These are phyloP conservation scores for Drosophila algonquin DNA, from an alignment of 2,888 invertebrate genomes.

Conservation along the genomic window DNA sequence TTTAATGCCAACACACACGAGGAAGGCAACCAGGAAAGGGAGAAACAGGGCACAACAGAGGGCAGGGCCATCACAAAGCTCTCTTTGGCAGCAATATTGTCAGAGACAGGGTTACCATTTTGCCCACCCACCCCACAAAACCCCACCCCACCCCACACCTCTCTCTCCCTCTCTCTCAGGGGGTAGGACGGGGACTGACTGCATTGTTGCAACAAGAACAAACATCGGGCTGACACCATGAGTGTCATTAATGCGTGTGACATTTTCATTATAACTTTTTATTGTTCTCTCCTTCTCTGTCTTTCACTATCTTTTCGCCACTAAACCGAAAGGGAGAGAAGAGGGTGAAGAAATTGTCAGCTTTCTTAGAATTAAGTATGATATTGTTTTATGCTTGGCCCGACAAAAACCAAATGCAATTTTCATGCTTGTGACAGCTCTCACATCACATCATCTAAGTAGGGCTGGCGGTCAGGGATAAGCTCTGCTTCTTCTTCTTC, in stretches of 20 bases:
- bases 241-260: conserved; percentile 82
- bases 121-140: not conserved
- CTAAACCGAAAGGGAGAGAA: not conserved
- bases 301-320: not conserved
- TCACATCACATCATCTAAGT: conserved; percentile 33
- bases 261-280: conserved; percentile 80
- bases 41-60: conserved; percentile 9
- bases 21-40: conserved; percentile 43
- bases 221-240: conserved; percentile 73
- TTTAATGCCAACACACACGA: conserved; percentile 60
- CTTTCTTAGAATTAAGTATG: conserved; percentile 37
- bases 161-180: not conserved
- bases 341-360: conserved; percentile 34
- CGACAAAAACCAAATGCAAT: conserved; percentile 49
- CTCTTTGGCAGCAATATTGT: conserved; percentile 79
- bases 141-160: not conserved
- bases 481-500: not conserved
- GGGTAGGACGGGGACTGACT: not conserved
- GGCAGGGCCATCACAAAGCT: conserved; percentile 62
- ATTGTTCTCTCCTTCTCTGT: conserved; percentile 28
- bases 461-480: conserved; percentile 11
- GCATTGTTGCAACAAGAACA: conserved; percentile 49
- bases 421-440: conserved; percentile 43
- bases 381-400: conserved; percentile 39
- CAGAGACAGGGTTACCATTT: conserved; percentile 70